Base-by-base conservation (phyloP, 2,888 invertebrate genomes). In the Pristionchus exspectatus region DNA sequence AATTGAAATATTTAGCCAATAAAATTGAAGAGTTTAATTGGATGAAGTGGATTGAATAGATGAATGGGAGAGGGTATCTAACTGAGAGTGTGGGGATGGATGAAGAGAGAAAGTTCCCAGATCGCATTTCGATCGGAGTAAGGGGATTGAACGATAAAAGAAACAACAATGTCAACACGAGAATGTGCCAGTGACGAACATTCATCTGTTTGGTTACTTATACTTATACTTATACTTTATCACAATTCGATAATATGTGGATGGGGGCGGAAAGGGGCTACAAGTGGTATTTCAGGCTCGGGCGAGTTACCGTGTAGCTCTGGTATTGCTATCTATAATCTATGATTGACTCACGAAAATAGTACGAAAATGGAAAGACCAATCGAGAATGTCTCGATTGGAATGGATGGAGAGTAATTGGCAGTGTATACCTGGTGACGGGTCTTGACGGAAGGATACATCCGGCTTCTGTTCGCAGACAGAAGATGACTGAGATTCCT, bases 91-190 rank as follows among this genome's bases (percentile, higher is more conserved):
- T 30, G 33, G 38, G n/a, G 81, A 81, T 4, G 54, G n/a, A 50
- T 81, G 81, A 54, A 54, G 81, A 27, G n/a, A 50, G 81, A 50
- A 54, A 54, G 2, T 81, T 81, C 81, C 50, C 81, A 81, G 81
- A 81, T 81, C 81, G n/a, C 81, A 50, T 81, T 81, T 81, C 81
- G n/a, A 81, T n/a, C 33, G 81, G n/a, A 44, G 50, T 77, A 24
- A n/a, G 38, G 33, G 30, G 74, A 77, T 30, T 21, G n/a, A 81
- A 24, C 74, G 81, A 81, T 24, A 54, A 50, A 50, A 81, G 81
- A 81, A 81, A 50, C 81, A 81, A 81, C 50, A 81, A 30, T 27
- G 81, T 81, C 44, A 81, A 81, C 50, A 81, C 24, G 27, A 72
- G 72, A 69, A 69, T 27, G 69, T 27, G 30, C 12, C 30, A 69